These are phyloP conservation scores for Lasius fuliginosus DNA, from an alignment of 2,888 invertebrate genomes.

Conservation along the genomic window DNA sequence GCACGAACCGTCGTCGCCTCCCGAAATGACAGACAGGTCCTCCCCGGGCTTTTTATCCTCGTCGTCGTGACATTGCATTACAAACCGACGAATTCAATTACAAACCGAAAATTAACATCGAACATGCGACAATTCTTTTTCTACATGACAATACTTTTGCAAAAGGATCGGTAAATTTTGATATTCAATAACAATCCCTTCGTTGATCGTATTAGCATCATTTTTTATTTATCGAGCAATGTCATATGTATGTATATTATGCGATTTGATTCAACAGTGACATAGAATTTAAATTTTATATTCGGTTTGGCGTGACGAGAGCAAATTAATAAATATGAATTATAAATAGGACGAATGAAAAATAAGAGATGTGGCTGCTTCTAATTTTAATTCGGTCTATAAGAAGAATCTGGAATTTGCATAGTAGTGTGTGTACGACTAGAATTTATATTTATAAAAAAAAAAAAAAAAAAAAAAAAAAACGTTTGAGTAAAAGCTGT, in stretches of 20 bases:
- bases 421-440: neutral
- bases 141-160: neutral
- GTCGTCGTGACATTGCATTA: constrained; percentile 55
- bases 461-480: neutral
- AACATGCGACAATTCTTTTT: constrained; percentile 56
- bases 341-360: neutral
- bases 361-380: neutral
- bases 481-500: neutral
- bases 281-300: constrained; percentile 15
- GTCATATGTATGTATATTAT: neutral
- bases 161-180: neutral
- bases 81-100: constrained; percentile 42
- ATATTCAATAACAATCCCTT: constrained; percentile 14
- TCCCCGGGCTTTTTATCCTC: constrained; percentile 37
- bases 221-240: constrained; percentile 12
- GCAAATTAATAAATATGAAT: neutral
- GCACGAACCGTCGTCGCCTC: constrained; percentile 59
- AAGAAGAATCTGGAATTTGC: neutral
- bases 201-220: neutral
- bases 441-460: neutral
- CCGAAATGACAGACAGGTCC: constrained; percentile 63
- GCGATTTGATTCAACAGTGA: neutral
- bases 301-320: neutral
- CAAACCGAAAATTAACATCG: constrained; percentile 60
- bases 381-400: constrained; percentile 16